Conservation (phyloP, 2,797 vertebrate species). For the Gallinago solitaria region DNA sequence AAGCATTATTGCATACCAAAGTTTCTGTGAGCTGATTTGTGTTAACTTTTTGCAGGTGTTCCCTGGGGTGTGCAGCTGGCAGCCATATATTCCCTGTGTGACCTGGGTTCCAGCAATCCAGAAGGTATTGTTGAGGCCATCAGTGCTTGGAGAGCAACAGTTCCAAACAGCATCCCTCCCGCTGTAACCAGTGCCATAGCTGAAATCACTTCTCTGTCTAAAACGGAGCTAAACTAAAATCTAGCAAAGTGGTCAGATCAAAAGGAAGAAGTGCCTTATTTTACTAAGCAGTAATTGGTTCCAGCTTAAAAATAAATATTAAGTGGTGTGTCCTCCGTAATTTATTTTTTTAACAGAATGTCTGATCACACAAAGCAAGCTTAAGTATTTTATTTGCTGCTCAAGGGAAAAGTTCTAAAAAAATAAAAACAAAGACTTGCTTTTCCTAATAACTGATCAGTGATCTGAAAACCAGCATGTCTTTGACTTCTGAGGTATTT, state of each 20-base stretch:
- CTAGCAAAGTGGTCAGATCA: not conserved
- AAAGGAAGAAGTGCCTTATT: slow-evolving; percentile 65
- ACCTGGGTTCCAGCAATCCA: slow-evolving; percentile 89
- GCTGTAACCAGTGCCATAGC: slow-evolving; percentile 84
- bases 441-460: not conserved
- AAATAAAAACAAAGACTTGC: not conserved
- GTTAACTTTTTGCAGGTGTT: slow-evolving; percentile 79
- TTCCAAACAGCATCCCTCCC: slow-evolving; percentile 75
- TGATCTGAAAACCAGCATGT: not conserved
- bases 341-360: not conserved
- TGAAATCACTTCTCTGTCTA: slow-evolving; percentile 83
- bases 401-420: not conserved
- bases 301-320: not conserved
- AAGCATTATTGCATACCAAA: not conserved
- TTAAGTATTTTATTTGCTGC: slow-evolving; percentile 20
- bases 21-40: not conserved
- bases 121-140: slow-evolving; percentile 83
- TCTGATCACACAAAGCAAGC: not conserved
- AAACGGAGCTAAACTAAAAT: slow-evolving; percentile 36
- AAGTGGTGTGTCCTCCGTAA: not conserved
- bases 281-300: not conserved
- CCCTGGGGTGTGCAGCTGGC: slow-evolving; percentile 93
- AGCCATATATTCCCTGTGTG: slow-evolving; percentile 88
- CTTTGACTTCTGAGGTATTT: not conserved
- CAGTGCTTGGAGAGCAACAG: slow-evolving; percentile 82